Evolutionary conservation across 2,888 invertebrate genomes (phyloP), one percentile per base, ranked within the genome.

Genomic region (Helleia helle): DNA sequence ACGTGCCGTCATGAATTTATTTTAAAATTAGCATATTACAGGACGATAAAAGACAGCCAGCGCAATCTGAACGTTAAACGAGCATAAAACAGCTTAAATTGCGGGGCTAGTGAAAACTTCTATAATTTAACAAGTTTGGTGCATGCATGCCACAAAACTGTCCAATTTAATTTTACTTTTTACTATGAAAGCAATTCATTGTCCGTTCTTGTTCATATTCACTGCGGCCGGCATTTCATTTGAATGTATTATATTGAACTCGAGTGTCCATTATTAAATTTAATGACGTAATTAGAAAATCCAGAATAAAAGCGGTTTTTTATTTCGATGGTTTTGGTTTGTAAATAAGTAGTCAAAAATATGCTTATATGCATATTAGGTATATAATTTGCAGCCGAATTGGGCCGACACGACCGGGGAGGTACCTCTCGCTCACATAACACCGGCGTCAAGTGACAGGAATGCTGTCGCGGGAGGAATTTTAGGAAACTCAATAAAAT

Each of bases 51-150:
- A 22, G 3, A 22, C 22, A 22, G 3, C 6, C 22, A 22, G 6
- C 17, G 27, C 28, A 42, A 42, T 48, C 47, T 40, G 38, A 41
- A 40, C 44, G 45, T 45, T 50, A 47, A 52, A 50, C 43, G 46
- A 40, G 42, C 46, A 46, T 46, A 49, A 42, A 46, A 41, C 51
- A 67, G 70, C 60, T 71, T 66, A 64, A 64, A 72, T 70, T 69
- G 66, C 53, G 52, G 52, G 63, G 60, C 58, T 59, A 56, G 59
- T 49, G 57, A 56, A 57, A 74, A 71, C 63, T 71, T 67, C 61
- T 56, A 56, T 58, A 59, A 63, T 57, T 60, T 61, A 59, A 58
- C 65, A 43, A 50, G 40, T 47, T 50, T 41, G 36, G 40, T 41
- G 46, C 41, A 46, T 36, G 25, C 11, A 30, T 43, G 41, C 39